These are phyloP conservation scores for Brachionus manjavacas DNA, from an alignment of 1,140 invertebrate genomes.

Conservation along the genomic window DNA sequence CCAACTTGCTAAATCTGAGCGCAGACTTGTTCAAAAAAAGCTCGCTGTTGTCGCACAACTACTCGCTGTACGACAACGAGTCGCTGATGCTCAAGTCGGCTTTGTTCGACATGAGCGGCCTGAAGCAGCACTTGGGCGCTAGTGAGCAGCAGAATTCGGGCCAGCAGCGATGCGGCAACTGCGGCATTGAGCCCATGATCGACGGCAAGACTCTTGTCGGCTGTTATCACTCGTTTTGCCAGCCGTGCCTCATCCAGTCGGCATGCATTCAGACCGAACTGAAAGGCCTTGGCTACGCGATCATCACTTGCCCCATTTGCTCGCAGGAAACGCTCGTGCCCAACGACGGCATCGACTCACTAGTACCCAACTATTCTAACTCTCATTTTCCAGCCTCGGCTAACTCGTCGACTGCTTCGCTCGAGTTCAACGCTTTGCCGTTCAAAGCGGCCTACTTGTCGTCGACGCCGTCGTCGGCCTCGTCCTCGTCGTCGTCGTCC, in stretches of 20 bases:
- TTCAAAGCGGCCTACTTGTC: not conserved
- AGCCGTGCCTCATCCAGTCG: not conserved
- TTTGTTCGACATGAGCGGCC: not conserved
- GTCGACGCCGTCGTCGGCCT: not conserved
- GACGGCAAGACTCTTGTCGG: slow-evolving; percentile 8
- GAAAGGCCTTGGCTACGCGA: not conserved
- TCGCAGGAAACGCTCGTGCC: not conserved
- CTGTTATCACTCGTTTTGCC: slow-evolving; percentile 17
- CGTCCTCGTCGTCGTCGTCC: not conserved
- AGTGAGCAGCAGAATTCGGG: not conserved
- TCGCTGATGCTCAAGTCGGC: not conserved
- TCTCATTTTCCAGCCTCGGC: not conserved
- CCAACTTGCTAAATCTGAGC: not conserved
- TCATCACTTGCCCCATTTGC: slow-evolving; percentile 1
- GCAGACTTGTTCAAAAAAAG: not conserved
- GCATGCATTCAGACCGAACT: not conserved
- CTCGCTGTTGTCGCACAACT: not conserved
- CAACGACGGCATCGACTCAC: not conserved
- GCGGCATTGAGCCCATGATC: slow-evolving; percentile 5
- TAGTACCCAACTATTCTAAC: not conserved
- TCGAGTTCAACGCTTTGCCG: not conserved
- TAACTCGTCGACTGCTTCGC: not conserved
- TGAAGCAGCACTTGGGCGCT: not conserved
- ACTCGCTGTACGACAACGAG: not conserved
- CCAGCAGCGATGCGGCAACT: not conserved